These are phyloP conservation scores for Metallyticus violacea DNA, from an alignment of 2,888 invertebrate species.

Conservation along the genomic window DNA sequence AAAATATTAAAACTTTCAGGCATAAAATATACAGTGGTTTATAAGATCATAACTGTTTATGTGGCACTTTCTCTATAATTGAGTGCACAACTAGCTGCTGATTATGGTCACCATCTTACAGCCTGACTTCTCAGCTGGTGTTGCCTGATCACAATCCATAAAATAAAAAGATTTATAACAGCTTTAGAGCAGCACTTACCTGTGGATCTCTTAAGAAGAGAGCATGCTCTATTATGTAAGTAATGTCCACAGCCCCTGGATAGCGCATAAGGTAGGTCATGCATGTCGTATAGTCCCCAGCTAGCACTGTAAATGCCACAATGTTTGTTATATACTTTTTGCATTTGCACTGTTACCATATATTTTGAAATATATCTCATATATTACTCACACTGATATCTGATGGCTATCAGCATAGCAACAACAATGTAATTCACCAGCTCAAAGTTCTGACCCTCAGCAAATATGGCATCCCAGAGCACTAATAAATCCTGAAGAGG, in stretches of 20 bases:
- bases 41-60: too few species aligned
- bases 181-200: slow-evolving; percentile 36
- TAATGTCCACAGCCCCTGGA: slow-evolving; percentile 61
- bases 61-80: too few species aligned
- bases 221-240: slow-evolving; percentile 60
- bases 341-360: background rate
- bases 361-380: background rate
- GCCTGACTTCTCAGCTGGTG: background rate
- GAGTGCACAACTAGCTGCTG: too few species aligned
- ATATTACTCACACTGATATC: slow-evolving; percentile 60
- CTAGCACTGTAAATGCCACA: slow-evolving; percentile 50
- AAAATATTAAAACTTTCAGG: too few species aligned
- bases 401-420: slow-evolving; percentile 71
- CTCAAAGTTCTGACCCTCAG: slow-evolving; percentile 58
- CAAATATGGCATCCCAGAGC: slow-evolving; percentile 82
- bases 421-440: slow-evolving; percentile 68
- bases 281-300: slow-evolving; percentile 62
- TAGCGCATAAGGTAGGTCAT: slow-evolving; percentile 66
- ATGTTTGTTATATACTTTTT: background rate
- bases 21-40: too few species aligned
- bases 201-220: slow-evolving; percentile 51
- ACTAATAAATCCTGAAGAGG: slow-evolving; percentile 71
- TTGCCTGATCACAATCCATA: background rate
- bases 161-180: background rate
- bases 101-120: too few species aligned